Evolutionary conservation across 2,888 invertebrate species (phyloP).

Genomic region (Liposcelis brunnea): DNA sequence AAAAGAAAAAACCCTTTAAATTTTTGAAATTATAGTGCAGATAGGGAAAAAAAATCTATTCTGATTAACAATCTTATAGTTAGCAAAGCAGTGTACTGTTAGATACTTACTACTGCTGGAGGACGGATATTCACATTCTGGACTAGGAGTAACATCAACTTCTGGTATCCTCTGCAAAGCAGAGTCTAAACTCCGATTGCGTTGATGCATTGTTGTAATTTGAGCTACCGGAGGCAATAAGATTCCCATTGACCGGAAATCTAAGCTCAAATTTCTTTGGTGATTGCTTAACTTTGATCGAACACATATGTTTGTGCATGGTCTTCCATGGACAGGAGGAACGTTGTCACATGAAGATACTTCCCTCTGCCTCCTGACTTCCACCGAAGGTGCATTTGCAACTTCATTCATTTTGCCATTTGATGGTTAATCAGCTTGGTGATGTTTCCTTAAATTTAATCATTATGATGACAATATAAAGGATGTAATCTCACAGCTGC

Average conservation of each 20-base stretch:
- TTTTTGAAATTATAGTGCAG: background rate
- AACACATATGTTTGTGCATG: constrained; percentile 27
- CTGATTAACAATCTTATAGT: too few species aligned
- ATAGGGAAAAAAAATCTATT: background rate
- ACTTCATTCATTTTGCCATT: constrained; percentile 27
- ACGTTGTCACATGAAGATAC: constrained; percentile 26
- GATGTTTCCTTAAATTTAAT: background rate
- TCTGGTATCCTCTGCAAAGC: constrained; percentile 79
- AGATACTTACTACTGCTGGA: constrained; percentile 9
- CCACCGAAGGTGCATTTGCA: constrained; percentile 24
- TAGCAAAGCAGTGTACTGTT: constrained; percentile 6
- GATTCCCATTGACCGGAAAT: constrained; percentile 44
- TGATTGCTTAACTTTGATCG: constrained; percentile 44
- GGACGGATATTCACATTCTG: constrained; percentile 32
- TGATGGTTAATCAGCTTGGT: background rate
- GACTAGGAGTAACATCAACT: constrained; percentile 52
- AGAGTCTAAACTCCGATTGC: constrained; percentile 79
- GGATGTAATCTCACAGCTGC: background rate
- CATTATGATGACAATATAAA: background rate
- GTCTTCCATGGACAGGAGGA: constrained; percentile 40
- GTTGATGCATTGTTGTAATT: constrained; percentile 52
- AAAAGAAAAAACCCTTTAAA: background rate
- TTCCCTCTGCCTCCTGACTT: constrained; percentile 28
- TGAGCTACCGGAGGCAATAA: constrained; percentile 40
- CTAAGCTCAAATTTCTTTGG: constrained; percentile 47